Evolutionary conservation across 2,797 vertebrate species (phyloP).

Genomic region (Sebastes diploproa): DNA sequence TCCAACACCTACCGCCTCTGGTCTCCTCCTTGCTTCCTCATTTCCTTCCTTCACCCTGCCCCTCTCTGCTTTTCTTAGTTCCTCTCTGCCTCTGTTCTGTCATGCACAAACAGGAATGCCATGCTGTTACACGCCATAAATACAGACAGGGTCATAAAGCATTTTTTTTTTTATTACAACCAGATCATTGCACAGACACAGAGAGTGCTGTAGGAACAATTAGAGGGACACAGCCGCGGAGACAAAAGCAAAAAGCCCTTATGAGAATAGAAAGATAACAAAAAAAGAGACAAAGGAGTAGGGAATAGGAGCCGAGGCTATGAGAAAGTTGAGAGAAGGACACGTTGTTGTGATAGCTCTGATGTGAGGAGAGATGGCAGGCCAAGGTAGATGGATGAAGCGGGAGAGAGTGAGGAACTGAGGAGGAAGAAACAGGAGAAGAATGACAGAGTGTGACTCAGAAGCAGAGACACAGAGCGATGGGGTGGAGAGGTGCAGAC

Average conservation of each 20-base stretch:
- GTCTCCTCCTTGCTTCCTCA: not conserved
- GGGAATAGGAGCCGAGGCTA: not conserved
- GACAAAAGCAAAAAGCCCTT: conserved; percentile 1
- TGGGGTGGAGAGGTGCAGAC: conserved; percentile 50
- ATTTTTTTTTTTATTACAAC: conserved; percentile 24
- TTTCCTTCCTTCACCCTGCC: not conserved
- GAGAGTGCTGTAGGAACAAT: conserved; percentile 12
- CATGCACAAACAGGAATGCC: not conserved
- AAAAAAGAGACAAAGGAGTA: not conserved
- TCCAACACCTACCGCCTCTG: not conserved
- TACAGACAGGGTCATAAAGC: conserved; percentile 12
- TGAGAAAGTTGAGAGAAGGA: not conserved
- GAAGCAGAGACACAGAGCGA: conserved; percentile 41
- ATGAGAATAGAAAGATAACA: not conserved
- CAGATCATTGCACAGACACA: conserved; percentile 32
- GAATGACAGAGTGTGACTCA: conserved; percentile 46
- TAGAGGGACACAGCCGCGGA: not conserved
- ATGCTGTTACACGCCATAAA: conserved; percentile 8
- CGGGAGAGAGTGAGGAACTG: conserved; percentile 18
- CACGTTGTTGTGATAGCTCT: not conserved
- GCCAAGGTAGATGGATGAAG: conserved; percentile 8
- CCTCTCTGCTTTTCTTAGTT: not conserved
- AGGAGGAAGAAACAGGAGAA: conserved; percentile 21
- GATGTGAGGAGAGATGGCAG: conserved; percentile 29
- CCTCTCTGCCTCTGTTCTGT: not conserved